Percentiles rank a stretch among this genome's conserved stretches.
Conservation (phyloP, 2,113 vertebrate species). For the Aphelocoma coerulescens region DNA sequence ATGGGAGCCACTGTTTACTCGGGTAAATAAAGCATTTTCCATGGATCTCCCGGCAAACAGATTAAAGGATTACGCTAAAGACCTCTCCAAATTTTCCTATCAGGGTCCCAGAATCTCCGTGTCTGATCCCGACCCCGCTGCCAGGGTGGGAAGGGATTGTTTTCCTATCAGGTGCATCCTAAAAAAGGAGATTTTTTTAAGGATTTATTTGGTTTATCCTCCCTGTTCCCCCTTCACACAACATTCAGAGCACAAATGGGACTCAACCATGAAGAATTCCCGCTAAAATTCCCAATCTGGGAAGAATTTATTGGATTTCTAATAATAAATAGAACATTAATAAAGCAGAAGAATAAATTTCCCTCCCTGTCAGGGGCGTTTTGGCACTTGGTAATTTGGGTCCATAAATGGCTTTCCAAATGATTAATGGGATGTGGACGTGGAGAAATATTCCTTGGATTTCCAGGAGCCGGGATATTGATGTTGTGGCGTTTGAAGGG, state of each 20-base stretch:
- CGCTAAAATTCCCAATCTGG: neutral
- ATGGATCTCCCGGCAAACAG: conserved; percentile 36
- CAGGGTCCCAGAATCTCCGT: neutral
- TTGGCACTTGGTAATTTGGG: conserved; percentile 54
- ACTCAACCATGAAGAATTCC: neutral
- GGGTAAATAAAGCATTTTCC: conserved; percentile 69
- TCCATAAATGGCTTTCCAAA: conserved; percentile 49
- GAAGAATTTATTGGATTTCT: conserved; percentile 25
- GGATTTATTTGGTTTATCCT: neutral
- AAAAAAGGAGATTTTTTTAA: neutral
- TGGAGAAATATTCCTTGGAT: conserved; percentile 46
- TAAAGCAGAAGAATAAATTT: conserved; percentile 4
- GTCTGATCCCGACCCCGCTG: neutral
- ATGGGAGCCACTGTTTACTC: conserved; percentile 72
- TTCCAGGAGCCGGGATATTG: conserved; percentile 28
- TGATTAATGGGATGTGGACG: conserved; percentile 43
- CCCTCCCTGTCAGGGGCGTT: conserved; percentile 18
- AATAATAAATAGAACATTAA: conserved; percentile 5
- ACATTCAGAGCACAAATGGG: neutral
- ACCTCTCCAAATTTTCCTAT: conserved; percentile 15
- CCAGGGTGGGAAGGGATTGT: neutral
- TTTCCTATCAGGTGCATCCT: neutral
- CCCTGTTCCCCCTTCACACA: neutral
- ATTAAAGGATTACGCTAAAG: conserved; percentile 53
- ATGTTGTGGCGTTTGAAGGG: conserved; percentile 7